Conservation (phyloP, 37 sponge, comb jelly and placozoan genomes). For the Geodia barretti region DNA sequence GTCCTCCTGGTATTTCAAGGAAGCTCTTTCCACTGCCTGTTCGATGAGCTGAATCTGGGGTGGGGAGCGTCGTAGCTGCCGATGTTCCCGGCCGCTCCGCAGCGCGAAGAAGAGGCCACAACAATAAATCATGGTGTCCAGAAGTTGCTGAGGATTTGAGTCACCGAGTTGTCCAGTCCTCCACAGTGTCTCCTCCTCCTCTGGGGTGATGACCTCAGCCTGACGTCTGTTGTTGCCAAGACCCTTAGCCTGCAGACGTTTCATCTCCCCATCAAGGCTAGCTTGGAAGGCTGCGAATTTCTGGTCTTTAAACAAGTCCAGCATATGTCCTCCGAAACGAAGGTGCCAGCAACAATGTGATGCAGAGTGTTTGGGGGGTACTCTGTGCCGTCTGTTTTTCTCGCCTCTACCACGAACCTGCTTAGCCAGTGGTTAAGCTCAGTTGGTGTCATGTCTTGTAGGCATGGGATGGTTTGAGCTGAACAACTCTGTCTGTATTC, state of each 20-base stretch:
- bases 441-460: not conserved
- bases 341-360: not conserved
- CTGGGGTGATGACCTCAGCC: constrained; percentile 38
- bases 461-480: not conserved
- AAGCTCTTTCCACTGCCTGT: not conserved
- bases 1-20: constrained; percentile 30
- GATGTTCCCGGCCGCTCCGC: constrained; percentile 33
- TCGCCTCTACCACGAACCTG: constrained; percentile 2
- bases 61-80: constrained; percentile 16
- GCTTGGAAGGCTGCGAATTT: constrained; percentile 13
- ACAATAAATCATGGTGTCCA: constrained; percentile 36
- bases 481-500: not conserved
- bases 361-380: not conserved
- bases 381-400: constrained; percentile 4
- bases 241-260: constrained; percentile 18
- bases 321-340: not conserved
- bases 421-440: constrained; percentile 5
- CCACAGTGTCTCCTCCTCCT: constrained; percentile 23
- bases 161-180: constrained; percentile 1
- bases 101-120: constrained; percentile 32
- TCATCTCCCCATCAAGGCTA: constrained; percentile 52
- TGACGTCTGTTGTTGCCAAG: not conserved
- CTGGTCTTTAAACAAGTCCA: constrained; percentile 32
- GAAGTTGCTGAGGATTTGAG: constrained; percentile 8
- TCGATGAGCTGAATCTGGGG: constrained; percentile 20